These are phyloP conservation scores for Phymorhynchus buccinoides DNA, from an alignment of 1,140 invertebrate species.

Conservation along the genomic window DNA sequence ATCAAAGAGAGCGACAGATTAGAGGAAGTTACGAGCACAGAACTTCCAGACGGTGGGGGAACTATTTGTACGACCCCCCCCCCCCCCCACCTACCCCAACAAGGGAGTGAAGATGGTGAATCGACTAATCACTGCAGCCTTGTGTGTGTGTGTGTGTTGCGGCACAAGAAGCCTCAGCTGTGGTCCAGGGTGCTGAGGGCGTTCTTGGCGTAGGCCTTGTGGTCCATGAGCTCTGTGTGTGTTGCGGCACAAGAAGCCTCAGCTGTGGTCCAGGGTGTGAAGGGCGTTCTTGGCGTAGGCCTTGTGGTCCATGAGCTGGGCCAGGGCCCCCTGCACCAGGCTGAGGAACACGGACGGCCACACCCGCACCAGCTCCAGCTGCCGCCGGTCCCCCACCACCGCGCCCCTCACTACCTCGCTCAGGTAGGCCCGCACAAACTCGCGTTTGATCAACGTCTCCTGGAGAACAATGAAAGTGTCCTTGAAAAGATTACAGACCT, in stretches of 20 bases:
- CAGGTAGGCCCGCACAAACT: constrained; percentile 63
- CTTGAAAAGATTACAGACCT: too few relatives aligned
- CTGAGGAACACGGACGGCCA: constrained; percentile 69
- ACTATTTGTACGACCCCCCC: too few relatives aligned
- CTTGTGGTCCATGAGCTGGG: constrained; percentile 64
- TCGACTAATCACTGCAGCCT: too few relatives aligned
- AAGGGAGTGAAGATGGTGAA: too few relatives aligned
- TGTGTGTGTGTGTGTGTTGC: too few relatives aligned
- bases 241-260: too few relatives aligned
- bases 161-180: too few relatives aligned
- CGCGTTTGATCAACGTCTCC: constrained; percentile 52
- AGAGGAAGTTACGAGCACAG: too few relatives aligned
- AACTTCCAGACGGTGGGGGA: too few relatives aligned
- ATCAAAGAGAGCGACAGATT: too few relatives aligned
- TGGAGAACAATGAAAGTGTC: too few relatives aligned
- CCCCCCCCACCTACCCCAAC: too few relatives aligned
- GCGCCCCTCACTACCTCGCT: constrained; percentile 66
- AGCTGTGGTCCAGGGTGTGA: constrained; percentile 66
- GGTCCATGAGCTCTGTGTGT: not conserved
- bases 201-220: not conserved
- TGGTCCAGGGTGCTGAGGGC: not conserved
- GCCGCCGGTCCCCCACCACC: constrained; percentile 65
- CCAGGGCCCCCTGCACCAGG: constrained; percentile 65
- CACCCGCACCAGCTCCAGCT: constrained; percentile 60
- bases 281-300: constrained; percentile 68